Conservation (phyloP, 1,140 invertebrate species). For the Metaphire vulgaris region DNA sequence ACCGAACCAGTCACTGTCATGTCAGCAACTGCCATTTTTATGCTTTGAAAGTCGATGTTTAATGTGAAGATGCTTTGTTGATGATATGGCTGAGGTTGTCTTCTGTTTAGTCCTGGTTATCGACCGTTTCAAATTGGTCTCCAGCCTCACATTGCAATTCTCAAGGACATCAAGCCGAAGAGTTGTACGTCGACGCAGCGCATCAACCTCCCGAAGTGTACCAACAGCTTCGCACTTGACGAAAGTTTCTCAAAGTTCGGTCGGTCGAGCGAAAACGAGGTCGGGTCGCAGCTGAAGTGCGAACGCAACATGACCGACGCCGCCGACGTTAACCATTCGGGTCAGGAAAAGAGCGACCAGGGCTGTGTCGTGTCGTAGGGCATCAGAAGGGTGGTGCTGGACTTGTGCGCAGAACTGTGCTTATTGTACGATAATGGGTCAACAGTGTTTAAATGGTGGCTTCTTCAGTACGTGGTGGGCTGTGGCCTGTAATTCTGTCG, state of each 20-base stretch:
- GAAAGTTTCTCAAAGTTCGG: background rate
- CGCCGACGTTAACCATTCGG: background rate
- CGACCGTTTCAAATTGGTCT: background rate
- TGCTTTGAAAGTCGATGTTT: background rate
- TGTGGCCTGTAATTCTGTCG: too few relatives aligned
- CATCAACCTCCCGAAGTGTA: background rate
- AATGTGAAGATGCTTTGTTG: background rate
- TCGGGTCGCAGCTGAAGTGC: background rate
- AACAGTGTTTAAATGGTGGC: too few relatives aligned
- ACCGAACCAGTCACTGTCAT: background rate
- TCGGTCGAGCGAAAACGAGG: background rate
- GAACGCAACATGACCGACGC: background rate
- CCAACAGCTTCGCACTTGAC: background rate
- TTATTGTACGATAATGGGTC: too few relatives aligned
- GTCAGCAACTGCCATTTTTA: background rate
- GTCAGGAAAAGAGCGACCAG: background rate
- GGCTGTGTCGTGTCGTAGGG: background rate
- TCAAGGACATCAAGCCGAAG: background rate
- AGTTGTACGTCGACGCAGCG: background rate
- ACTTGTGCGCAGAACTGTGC: too few relatives aligned
- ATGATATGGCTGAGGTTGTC: background rate
- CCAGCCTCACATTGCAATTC: background rate
- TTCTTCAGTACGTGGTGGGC: too few relatives aligned
- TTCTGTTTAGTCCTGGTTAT: background rate
- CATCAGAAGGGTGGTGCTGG: too few relatives aligned